Evolutionary conservation across 2,113 vertebrate species (phyloP), one percentile per base, ranked within the genome.

Genomic region (Dasyurus viverrinus): DNA sequence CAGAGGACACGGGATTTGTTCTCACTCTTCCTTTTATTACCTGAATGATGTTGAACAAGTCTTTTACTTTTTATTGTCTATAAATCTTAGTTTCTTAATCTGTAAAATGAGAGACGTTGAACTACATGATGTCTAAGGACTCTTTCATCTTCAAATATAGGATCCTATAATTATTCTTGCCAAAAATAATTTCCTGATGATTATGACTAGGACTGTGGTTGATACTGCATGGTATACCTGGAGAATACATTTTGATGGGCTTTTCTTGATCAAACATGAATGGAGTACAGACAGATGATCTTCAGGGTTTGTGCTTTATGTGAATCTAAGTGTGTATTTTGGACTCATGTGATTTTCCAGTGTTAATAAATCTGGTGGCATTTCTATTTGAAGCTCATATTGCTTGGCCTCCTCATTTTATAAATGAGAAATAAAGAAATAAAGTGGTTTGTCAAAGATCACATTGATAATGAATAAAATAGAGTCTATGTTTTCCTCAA

Each of bases 11-110:
- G 36, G 76, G 76, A 89, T 19, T 55, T 22, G 48, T 94, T 1
- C 93, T 93, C 68, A 53, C 94, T 48, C 14, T 94, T 47, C 42
- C 7, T 55, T 46, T 57, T 52, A 30, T 91, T 92, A 94, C 53
- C 36, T 84, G 26, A 48, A 52, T 95, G 53, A 97, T 9, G 23
- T 36, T 36, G 12, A 55, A 68, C 92, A 89, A 94, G 24, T 76
- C 52, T 55, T 9, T 91, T 93, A 90, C 53, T n/a, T 55, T 9
- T 91, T 94, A 90, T 53, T n/a, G 84, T 90, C 36, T 92, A 42
- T 90, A 24, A 12, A 10, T 50, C 25, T 92, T 50, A 27, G 90
- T 92, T 94, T 92, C 50, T 26, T 89, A 54, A 92, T 91, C 57
- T 53, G 42, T 89, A 94, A 96, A 7, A 54, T 46, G 23, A 90